Evolutionary conservation across 2,113 vertebrate species (phyloP).

Genomic region (Bothrops jararaca): DNA sequence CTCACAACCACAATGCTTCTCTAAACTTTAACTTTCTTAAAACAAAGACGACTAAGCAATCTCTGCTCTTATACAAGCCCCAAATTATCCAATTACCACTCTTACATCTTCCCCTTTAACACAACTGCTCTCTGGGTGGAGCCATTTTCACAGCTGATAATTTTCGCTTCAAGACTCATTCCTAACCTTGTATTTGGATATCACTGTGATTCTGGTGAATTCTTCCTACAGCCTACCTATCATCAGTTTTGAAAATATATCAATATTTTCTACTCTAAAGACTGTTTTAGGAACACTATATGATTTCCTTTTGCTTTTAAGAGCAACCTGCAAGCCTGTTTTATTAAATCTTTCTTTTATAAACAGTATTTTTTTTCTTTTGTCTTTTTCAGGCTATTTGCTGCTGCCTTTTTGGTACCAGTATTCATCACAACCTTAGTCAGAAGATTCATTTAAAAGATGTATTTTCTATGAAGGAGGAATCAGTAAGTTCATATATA

Average conservation of each 20-base stretch:
- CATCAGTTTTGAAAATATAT: neutral
- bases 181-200: neutral
- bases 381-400: neutral
- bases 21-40: neutral
- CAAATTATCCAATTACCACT: constrained; percentile 35
- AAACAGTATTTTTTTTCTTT: neutral
- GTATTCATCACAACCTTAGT: neutral
- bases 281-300: neutral
- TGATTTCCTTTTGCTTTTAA: neutral
- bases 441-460: neutral
- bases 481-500: neutral
- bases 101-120: constrained; percentile 13
- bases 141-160: neutral
- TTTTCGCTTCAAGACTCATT: neutral
- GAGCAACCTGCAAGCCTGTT: neutral
- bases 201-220: neutral
- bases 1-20: neutral
- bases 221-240: neutral
- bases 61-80: constrained; percentile 3
- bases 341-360: neutral
- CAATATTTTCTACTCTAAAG: neutral
- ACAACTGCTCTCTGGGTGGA: neutral
- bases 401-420: neutral
- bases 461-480: neutral
- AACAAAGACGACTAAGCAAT: neutral